Base-by-base conservation (phyloP, 2,888 invertebrate genomes). In the Drosophila testacea region DNA sequence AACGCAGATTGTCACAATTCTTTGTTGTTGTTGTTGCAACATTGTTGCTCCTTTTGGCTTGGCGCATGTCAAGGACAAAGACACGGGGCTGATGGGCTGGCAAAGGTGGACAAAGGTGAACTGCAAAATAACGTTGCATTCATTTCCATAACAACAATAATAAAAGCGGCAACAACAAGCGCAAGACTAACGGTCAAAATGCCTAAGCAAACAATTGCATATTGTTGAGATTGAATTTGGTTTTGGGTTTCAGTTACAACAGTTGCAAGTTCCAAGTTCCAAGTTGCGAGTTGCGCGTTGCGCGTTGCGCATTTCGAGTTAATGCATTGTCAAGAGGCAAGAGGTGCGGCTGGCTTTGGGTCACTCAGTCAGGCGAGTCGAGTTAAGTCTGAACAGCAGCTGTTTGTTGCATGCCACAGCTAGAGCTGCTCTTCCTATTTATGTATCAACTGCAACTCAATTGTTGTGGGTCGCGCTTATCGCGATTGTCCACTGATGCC, bases 11-110 rank as follows among this genome's bases (percentile, higher is more conserved):
- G 61, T 32, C 50, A 57, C 68, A 73, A 36, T 22, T 38, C 38
- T 13, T 13, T 13, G 27, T 5, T 10, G 13, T 22, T 30, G 38
- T 34, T 41, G 47, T 48, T 72, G 62, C 69, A 68, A 68, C 69
- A 39, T 54, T 46, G 16, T 30, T 30, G 36, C 39, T 57, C 57
- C 63, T 56, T 64, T 57, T 51, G 27, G 16, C 9, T 36, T 52
- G 61, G 47, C 73, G 28, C 63, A 79, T 70, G 67, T 84, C 81
- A 81, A 81, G 81, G 85, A 81, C 85, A 69, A 7, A 27, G 73
- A 42, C 44, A 27, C 54, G 28, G 39, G 22, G 36, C 54, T 41
- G 73, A 63, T 68, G 73, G 73, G 72, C 47, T 47, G 44, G 38
- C 54, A 46, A 61, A 46, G 39, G 38, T 57, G 76, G 62, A 34